These are phyloP conservation scores for Penaeus vannamei DNA, from an alignment of 1,140 invertebrate genomes.

Conservation along the genomic window DNA sequence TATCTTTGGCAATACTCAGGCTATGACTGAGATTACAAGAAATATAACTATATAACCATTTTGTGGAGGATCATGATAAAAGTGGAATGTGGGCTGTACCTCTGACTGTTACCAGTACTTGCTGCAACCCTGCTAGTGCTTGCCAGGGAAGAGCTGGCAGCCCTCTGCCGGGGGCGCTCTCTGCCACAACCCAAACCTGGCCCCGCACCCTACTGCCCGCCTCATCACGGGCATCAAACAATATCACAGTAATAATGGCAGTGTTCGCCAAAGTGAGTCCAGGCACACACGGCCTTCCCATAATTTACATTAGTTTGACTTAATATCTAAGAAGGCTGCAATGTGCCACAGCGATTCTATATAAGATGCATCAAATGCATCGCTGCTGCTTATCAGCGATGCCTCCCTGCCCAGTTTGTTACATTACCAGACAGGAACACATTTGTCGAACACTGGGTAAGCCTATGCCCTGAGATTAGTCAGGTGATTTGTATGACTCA, in stretches of 20 bases:
- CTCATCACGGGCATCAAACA: slow-evolving; percentile 44
- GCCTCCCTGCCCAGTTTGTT: slow-evolving; percentile 46
- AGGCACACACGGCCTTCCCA: slow-evolving; percentile 54
- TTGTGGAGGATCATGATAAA: slow-evolving; percentile 60
- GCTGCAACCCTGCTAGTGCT: slow-evolving; percentile 48
- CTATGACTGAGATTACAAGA: slow-evolving; percentile 65
- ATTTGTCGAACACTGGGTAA: slow-evolving; percentile 61
- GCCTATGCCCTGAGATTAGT: slow-evolving; percentile 59
- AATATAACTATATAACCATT: slow-evolving; percentile 62
- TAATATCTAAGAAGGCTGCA: slow-evolving; percentile 61
- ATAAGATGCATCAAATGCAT: slow-evolving; percentile 43
- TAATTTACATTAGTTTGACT: slow-evolving; percentile 53
- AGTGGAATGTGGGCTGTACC: slow-evolving; percentile 66
- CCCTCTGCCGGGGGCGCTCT: slow-evolving; percentile 64
- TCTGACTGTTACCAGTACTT: slow-evolving; percentile 39
- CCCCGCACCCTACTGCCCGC: slow-evolving; percentile 48
- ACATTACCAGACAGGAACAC: slow-evolving; percentile 51
- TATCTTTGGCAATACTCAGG: slow-evolving; percentile 65
- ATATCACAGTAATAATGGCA: slow-evolving; percentile 66
- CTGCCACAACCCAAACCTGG: slow-evolving; percentile 67
- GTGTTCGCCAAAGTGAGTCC: slow-evolving; percentile 62
- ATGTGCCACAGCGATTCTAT: slow-evolving; percentile 44
- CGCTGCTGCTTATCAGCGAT: slow-evolving; percentile 42
- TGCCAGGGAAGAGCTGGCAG: slow-evolving; percentile 63
- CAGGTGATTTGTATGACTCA: slow-evolving; percentile 61